Percentiles rank a stretch among this genome's conserved stretches.
These are phyloP conservation scores for Oxycera nigricornis DNA, from an alignment of 2,888 invertebrate species.

Conservation along the genomic window DNA sequence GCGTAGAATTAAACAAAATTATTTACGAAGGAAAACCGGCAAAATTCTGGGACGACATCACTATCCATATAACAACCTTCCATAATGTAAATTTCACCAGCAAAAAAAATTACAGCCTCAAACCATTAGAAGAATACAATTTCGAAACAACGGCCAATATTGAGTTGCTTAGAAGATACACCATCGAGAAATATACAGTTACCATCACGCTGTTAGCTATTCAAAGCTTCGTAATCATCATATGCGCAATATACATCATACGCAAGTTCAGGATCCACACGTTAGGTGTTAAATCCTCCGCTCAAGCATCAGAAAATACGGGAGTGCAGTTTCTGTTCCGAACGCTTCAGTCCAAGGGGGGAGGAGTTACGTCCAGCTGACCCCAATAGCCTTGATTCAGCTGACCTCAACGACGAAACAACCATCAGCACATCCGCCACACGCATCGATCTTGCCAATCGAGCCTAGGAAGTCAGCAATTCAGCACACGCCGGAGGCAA, in stretches of 20 bases:
- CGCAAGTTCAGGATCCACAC: neutral
- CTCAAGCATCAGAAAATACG: constrained; percentile 2
- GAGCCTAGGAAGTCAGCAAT: no score
- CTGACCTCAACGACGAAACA: no score
- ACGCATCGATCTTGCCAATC: no score
- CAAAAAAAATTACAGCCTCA: neutral
- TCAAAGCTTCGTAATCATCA: neutral
- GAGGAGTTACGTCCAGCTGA: constrained; percentile 2
- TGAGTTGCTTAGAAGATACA: neutral
- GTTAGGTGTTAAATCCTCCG: neutral
- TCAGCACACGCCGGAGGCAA: no score
- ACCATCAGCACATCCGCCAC: no score
- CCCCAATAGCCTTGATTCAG: no score
- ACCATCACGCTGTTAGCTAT: neutral
- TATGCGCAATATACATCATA: neutral
- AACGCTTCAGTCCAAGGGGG: constrained; percentile 10
- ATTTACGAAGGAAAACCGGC: constrained; percentile 2
- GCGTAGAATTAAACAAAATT: constrained; percentile 12
- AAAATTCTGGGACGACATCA: constrained; percentile 27
- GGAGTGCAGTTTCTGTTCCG: constrained; percentile 1
- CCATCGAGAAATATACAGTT: neutral
- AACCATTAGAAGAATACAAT: constrained; percentile 6
- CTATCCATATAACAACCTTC: constrained; percentile 3
- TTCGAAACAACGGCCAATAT: neutral
- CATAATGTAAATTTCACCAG: neutral